phyloP scores from a whole-genome alignment of 2,888 invertebrate genomes.

The Antheraea assamensis region DNA sequence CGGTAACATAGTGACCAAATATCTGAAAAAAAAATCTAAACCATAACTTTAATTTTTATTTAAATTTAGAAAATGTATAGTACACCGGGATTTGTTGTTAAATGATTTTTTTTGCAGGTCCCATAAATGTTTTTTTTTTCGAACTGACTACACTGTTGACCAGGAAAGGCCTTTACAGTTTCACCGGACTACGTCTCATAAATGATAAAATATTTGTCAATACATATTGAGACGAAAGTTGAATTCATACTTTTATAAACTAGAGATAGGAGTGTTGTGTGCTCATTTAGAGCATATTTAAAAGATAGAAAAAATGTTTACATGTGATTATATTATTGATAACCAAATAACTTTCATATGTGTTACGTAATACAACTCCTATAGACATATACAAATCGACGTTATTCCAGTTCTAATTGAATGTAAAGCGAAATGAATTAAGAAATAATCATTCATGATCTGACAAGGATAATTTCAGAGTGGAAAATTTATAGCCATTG shows the following conservation, averaged over 20 bases:
- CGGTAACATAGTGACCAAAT: no score
- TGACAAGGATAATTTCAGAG: slow-evolving; percentile 24
- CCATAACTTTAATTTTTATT: background rate
- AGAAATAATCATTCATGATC: background rate
- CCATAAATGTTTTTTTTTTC: no score
- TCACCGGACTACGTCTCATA: no score
- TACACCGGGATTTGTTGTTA: no score
- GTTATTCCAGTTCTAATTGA: background rate
- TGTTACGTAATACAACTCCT: background rate
- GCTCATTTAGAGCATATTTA: background rate
- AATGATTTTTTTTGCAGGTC: no score
- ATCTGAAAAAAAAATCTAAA: no score
- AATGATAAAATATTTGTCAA: no score
- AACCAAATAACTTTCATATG: background rate
- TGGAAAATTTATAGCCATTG: slow-evolving; percentile 25
- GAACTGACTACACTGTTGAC: no score
- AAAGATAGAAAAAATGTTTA: background rate
- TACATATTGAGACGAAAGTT: background rate
- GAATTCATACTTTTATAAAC: background rate
- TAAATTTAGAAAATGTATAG: background rate
- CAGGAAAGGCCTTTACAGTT: no score
- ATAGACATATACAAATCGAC: background rate
- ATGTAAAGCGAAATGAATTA: background rate
- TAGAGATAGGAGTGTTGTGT: background rate
- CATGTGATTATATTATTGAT: background rate